Evolutionary conservation across 1,140 invertebrate species (phyloP).

Genomic region (Ericerus pela): DNA sequence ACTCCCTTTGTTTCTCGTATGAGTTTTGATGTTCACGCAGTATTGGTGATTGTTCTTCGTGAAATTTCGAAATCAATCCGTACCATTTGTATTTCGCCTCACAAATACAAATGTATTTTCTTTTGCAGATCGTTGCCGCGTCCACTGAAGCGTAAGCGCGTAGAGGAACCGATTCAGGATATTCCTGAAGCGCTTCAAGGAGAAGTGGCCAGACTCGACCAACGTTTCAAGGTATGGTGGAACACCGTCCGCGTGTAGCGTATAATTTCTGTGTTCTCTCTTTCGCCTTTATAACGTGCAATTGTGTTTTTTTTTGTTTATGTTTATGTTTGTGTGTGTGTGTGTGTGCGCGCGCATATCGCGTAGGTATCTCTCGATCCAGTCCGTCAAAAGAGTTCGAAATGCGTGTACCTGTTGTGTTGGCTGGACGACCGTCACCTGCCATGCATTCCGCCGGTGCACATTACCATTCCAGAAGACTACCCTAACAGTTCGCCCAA

Average conservation of each 20-base stretch:
- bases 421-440: conserved; percentile 73
- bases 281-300: not conserved
- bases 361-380: conserved; percentile 51
- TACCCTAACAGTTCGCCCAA: conserved; percentile 61
- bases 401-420: conserved; percentile 51
- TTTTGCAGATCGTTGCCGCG: too few relatives aligned
- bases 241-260: too few relatives aligned
- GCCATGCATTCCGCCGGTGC: conserved; percentile 78
- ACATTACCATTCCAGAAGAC: conserved; percentile 62
- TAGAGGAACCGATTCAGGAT: too few relatives aligned
- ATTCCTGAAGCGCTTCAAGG: conserved; percentile 82
- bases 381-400: conserved; percentile 44
- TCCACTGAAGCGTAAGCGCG: too few relatives aligned
- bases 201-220: conserved; percentile 79
- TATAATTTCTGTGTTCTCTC: not conserved
- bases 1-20: too few relatives aligned
- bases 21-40: too few relatives aligned
- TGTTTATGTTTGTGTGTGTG: too few relatives aligned
- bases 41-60: too few relatives aligned
- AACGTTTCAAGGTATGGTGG: conserved; percentile 63
- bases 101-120: conserved; percentile 11
- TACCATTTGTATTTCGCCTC: not conserved
- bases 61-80: too few relatives aligned
- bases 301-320: too few relatives aligned
- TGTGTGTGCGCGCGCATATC: too few relatives aligned